Percentiles rank a stretch among this genome's conserved stretches.
Evolutionary conservation across 2,113 vertebrate species (phyloP).

Genomic region (Phocoena phocoena): DNA sequence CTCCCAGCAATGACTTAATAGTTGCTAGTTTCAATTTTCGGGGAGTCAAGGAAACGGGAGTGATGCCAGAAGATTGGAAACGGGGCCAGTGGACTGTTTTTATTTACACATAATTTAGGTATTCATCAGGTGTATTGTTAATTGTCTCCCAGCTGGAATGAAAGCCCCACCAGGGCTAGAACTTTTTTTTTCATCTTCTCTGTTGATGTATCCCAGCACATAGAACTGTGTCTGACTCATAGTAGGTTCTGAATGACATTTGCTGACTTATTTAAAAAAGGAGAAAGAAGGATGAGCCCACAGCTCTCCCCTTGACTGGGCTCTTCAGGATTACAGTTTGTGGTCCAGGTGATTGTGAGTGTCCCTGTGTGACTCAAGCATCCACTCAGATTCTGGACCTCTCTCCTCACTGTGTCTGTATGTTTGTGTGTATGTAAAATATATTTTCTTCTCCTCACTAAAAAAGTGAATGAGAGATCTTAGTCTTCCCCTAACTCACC

Average conservation of each 20-base stretch:
- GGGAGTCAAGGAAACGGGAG: not conserved
- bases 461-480: not conserved
- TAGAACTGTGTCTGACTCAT: not conserved
- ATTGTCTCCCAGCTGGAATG: not conserved
- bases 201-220: not conserved
- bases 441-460: not conserved
- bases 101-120: not conserved
- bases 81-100: not conserved
- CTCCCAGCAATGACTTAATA: not conserved
- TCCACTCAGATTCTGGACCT: not conserved
- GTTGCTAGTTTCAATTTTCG: not conserved
- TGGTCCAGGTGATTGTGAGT: not conserved
- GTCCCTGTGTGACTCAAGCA: not conserved
- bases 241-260: not conserved
- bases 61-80: not conserved
- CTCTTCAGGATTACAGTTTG: not conserved
- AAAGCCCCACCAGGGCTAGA: not conserved
- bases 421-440: not conserved
- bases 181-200: not conserved
- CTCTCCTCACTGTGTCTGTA: not conserved
- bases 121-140: not conserved
- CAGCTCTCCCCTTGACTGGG: accelerated
- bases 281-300: not conserved
- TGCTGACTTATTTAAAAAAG: not conserved
- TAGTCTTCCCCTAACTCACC: not conserved